Base-by-base conservation (phyloP, 2,888 invertebrate species). In the Nomada lathburiana region DNA sequence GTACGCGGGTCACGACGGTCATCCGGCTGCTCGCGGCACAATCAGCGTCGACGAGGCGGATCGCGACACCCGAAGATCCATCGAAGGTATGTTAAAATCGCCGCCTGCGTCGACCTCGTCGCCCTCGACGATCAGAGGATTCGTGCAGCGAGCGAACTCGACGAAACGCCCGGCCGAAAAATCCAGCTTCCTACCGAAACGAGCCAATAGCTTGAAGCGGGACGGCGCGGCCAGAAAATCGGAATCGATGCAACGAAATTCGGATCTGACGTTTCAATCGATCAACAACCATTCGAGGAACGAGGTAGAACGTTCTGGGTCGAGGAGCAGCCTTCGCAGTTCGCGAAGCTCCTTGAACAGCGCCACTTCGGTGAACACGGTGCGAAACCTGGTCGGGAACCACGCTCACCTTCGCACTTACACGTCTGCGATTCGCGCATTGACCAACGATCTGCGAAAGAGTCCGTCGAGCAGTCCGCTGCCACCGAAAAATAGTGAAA, bases 311-410 rank as follows among this genome's bases (percentile, higher is more conserved):
- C 95, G 97, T 55, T 97, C 97, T 7, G 96, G 96, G 20, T 98
- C 98, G 0, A 94, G 97, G 55, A 96, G 97, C 59, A 97, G 97
- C 72, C 94, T 98, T 20, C 95, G 97, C 36, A 97, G 98, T 90
- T 98, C 98, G 0, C 95, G 97, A 44, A 97, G 97, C 90, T 98
- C 98, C 0, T 94, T 98, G 71, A 97, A 97, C 91, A 98, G 97
- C 92, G 96, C 97, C 2, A 96, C 97, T 0, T 97, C 97, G 2
- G 96, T 96, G 0, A 97, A 96, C 72, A 98, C 98, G 0, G 97
- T 98, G 0, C 95, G 97, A 84, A 96, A 96, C 81, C 95, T 96
- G 77, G 96, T 96, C n/a, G 92, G 94, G 1, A 94, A 52, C 94
- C 95, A 93, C 92, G 94, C 87, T 78, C 94, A 89, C 90, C 95